Evolutionary conservation across 2,797 vertebrate genomes (phyloP), one percentile per base, ranked within the genome.

Genomic region (Choloepus didactylus): DNA sequence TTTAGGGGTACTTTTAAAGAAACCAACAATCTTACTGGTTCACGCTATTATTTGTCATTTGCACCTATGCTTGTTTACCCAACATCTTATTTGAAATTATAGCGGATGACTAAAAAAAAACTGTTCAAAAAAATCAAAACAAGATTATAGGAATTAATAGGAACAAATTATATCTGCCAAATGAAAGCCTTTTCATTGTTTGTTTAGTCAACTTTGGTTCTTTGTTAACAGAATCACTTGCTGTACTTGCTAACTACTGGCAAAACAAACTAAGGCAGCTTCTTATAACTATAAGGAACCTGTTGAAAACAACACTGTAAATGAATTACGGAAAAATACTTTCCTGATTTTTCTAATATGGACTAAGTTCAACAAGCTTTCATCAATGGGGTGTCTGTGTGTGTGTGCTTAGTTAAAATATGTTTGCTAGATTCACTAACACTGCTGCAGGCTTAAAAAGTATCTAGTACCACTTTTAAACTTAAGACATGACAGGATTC

Each of bases 351-450:
- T 75, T 38, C 41, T 93, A 64, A 35, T 51, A 67, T 16, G n/a
- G 44, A 75, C 18, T 69, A 88, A 51, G 19, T 90, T 89, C 41
- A 94, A 79, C 3, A 75, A 31, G 84, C 25, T 88, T 86, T 90
- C 75, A 59, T 27, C 41, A 86, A 38, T 56, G 41, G 56, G n/a
- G 51, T 54, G 51, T 19, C 4, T 21, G 16, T 44, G 31, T 31
- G 38, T 81, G 35, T 31, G 5, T 59, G 23, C 35, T 19, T 54
- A 76, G 88, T 70, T 27, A 75, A 18, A 82, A 79, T 95, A 89
- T 70, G 90, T 92, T 95, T 94, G 54, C 69, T 92, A 69, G 19
- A 85, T 29, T 64, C 14, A 29, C 41, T 92, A 94, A 95, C 44
- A 94, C 6, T 82, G 25, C 75, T 86, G 44, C 46, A 38, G 16